Evolutionary conservation across 2,888 invertebrate genomes (phyloP).

Genomic region (Ommatoiulus sabulosus): DNA sequence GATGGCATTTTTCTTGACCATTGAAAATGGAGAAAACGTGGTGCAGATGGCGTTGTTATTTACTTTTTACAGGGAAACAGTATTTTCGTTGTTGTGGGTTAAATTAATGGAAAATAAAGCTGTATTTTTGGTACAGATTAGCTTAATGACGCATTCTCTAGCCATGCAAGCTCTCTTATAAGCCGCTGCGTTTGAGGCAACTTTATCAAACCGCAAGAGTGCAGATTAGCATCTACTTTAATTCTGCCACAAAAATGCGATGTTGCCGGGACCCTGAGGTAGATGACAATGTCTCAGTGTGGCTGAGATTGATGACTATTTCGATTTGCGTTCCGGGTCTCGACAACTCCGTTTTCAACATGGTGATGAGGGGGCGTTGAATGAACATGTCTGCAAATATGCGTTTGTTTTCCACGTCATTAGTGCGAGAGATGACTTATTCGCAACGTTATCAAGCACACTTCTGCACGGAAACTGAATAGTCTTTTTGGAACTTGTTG

Average conservation of each 20-base stretch:
- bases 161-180: not conserved
- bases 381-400: not conserved
- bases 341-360: not conserved
- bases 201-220: not conserved
- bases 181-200: not conserved
- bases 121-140: not conserved
- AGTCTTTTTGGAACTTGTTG: not conserved
- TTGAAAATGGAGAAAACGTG: too few relatives aligned
- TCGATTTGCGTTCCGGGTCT: not conserved
- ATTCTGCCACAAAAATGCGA: not conserved
- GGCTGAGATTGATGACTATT: conserved; percentile 17
- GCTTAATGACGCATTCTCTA: not conserved
- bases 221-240: conserved; percentile 25
- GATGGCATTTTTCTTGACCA: too few relatives aligned
- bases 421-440: not conserved
- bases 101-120: not conserved
- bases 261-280: not conserved
- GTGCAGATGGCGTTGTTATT: too few relatives aligned
- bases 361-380: not conserved
- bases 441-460: not conserved
- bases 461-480: not conserved
- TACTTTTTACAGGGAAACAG: too few relatives aligned
- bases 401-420: not conserved
- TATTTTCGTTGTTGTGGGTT: too few relatives aligned
- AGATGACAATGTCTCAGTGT: not conserved